Base-by-base conservation (phyloP, 2,113 vertebrate species). In the Chaenogobius annularis region DNA sequence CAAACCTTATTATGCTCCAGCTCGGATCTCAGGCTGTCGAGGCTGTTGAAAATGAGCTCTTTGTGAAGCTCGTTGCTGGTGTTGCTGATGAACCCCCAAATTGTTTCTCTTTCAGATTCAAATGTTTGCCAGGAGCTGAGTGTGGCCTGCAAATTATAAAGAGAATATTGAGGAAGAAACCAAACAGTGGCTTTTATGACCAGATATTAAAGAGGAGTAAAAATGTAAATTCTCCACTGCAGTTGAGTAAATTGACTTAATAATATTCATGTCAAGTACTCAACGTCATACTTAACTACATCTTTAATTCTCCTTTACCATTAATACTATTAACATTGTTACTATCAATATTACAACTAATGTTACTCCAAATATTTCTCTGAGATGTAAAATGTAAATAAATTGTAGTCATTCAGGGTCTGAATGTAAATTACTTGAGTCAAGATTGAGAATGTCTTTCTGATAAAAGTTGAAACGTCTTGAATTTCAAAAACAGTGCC, bases 71-170 rank as follows among this genome's bases (percentile, higher is more conserved):
- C 83, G 43, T 74, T 79, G 71, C 75, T 83, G 54, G 79, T 78
- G 10, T 81, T 80, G 44, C 58, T 88, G 63, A 92, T 81, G 59
- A 89, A 92, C 13, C 73, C 85, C 84, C 88, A 84, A 31, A 92
- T 58, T 0, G 26, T 68, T 83, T 90, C 87, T 86, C 84, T 83
- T 47, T 92, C 87, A 10, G 73, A 55, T 70, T 92, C 90, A 50
- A 92, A 90, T 19, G 44, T 70, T 66, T 89, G 80, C 90, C 90
- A 90, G 63, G 80, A 85, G 78, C 81, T 85, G 64, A 90, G 63
- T 6, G 69, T 87, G 17, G 61, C 83, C 88, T 91, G 81, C 17
- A 75, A n/a, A 69, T 64, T 46, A n/a, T 10, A 7, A 54, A 62
- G 26, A 72, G 37, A 63, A 43, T 11, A 40, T n/a, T 19, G 10